Base-by-base conservation (phyloP, 2,113 vertebrate species). In the Rhinoptilus africanus region DNA sequence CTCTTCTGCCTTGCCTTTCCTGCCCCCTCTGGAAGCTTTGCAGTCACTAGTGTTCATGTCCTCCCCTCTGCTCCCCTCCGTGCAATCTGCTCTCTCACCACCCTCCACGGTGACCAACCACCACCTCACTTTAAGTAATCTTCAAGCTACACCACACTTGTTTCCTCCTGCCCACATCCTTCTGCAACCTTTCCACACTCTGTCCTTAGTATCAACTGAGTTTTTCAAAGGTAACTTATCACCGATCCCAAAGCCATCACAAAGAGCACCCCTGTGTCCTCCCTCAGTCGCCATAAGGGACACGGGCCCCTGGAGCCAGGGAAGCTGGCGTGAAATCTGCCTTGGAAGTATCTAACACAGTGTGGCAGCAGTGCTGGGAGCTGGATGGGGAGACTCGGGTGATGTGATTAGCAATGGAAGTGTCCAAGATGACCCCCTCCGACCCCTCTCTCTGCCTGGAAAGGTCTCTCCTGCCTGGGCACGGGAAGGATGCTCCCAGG, bases 11-110 rank as follows among this genome's bases (percentile, higher is more conserved):
- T 71, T 11, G 37, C 86, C 53, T 5, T 22, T 27, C 78, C 71
- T 68, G 34, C 41, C 69, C 24, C 1, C 10, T 5, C 10, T 7
- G 2, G 37, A 6, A 39, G 6, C n/a, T 22, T n/a, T 13, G 2
- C 10, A 12, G 47, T 39, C 34, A 62, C 64, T 7, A 30, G 16
- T 3, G 6, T 2, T 6, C 8, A 9, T 62, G 45, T 48, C 39
- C 64, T 59, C 32, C 51, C 5, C 37, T 47, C 84, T 47, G 3
- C 17, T 13, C 43, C n/a, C 39, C 41, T 43, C 80, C 43, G 15
- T 9, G 24, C 72, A 19, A 41, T 47, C 89, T 47, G 76, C 56
- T 80, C 75, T 30, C 34, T 27, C 37, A 53, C 6, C 43, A 57
- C 7, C 85, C 77, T 89, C 71, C 15, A 1, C 1, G 5, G 57